Conservation (phyloP, 2,888 invertebrate species). For the Dasysyrphus tricinctus region DNA sequence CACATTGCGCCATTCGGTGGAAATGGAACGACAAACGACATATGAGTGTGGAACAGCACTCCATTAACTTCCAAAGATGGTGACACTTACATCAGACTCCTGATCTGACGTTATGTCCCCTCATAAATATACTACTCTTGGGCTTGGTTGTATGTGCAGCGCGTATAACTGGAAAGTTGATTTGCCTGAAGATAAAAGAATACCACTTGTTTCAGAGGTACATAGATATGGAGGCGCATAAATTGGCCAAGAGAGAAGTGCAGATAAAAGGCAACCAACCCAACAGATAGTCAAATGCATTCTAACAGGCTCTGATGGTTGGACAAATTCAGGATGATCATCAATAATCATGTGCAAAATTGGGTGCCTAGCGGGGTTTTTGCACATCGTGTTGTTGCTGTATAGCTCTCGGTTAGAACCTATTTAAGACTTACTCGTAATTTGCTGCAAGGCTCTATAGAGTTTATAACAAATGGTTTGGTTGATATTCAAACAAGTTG, state of each 20-base stretch:
- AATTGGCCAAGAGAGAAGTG: conserved; percentile 15
- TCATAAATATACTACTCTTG: conserved; percentile 22
- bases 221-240: conserved; percentile 9
- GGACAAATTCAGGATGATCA: conserved; percentile 45
- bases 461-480: neutral
- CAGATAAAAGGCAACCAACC: conserved; percentile 5
- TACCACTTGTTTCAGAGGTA: conserved; percentile 42
- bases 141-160: neutral
- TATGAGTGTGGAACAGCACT: conserved; percentile 35
- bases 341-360: conserved; percentile 61
- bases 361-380: conserved; percentile 51
- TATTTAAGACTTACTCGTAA: conserved; percentile 11
- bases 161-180: conserved; percentile 30
- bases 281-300: conserved; percentile 23
- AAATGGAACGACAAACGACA: conserved; percentile 25
- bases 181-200: conserved; percentile 21
- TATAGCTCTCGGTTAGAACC: conserved; percentile 14
- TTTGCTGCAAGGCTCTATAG: neutral
- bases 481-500: conserved; percentile 56
- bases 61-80: conserved; percentile 39
- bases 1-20: conserved; percentile 11
- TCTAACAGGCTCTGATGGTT: neutral
- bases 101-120: conserved; percentile 19
- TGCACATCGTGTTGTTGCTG: conserved; percentile 10
- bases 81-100: conserved; percentile 48